Percentiles rank a stretch among this genome's conserved stretches.
Evolutionary conservation across 2,113 vertebrate species (phyloP).

Genomic region (Talpa occidentalis): DNA sequence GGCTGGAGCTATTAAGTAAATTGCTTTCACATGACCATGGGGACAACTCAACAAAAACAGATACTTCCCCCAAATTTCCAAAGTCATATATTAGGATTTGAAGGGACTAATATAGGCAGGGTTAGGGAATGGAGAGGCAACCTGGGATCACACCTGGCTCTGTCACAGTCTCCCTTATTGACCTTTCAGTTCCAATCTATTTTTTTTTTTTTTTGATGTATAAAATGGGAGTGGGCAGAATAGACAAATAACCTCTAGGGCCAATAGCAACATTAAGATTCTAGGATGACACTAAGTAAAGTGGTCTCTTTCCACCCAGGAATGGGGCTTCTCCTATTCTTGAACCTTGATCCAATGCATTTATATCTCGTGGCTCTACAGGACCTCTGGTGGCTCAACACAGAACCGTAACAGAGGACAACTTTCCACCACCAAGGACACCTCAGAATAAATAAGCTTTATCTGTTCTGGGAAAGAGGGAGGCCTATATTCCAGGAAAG

Average conservation of each 20-base stretch:
- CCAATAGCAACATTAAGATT: not conserved
- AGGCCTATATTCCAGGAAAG: not conserved
- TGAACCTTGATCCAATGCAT: not conserved
- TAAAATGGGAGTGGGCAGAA: slow-evolving; percentile 5
- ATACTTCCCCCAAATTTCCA: slow-evolving; percentile 67
- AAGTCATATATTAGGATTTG: slow-evolving; percentile 71
- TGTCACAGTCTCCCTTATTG: not conserved
- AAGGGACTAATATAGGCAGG: not conserved
- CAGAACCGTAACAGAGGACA: not conserved
- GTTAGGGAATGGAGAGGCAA: not conserved
- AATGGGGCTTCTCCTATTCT: not conserved
- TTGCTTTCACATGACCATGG: slow-evolving; percentile 81
- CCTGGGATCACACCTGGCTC: not conserved
- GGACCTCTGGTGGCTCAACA: not conserved
- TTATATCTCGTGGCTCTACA: not conserved
- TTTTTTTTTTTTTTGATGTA: slow-evolving; percentile 7
- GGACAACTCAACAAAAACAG: slow-evolving; percentile 77
- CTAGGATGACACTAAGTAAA: slow-evolving; percentile 9
- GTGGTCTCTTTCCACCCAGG: not conserved
- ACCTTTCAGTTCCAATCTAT: not conserved
- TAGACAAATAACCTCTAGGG: not conserved
- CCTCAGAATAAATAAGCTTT: not conserved
- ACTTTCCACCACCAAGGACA: not conserved
- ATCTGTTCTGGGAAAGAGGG: not conserved
- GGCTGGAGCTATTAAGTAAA: slow-evolving; percentile 84